phyloP scores from a whole-genome alignment of 2,888 invertebrate genomes.

The Epistrophe eligans region DNA sequence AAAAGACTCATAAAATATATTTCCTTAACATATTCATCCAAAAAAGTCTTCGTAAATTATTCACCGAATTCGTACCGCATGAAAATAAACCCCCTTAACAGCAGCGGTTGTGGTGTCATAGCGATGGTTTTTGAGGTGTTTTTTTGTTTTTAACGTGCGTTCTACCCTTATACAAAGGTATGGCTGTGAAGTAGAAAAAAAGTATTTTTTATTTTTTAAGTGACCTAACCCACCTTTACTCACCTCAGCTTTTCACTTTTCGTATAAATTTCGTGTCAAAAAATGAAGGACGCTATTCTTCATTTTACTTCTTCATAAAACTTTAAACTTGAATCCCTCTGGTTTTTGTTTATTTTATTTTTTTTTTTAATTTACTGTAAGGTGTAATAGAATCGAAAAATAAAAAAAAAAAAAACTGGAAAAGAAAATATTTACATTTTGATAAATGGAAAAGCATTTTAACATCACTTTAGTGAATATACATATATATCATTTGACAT shows the following conservation, averaged over 20 bases:
- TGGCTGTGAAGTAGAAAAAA: slow-evolving; percentile 11
- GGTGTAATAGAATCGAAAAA: neutral
- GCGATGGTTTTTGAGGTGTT: neutral
- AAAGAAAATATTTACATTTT: slow-evolving; percentile 21
- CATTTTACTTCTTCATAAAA: slow-evolving; percentile 18
- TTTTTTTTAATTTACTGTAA: slow-evolving; percentile 10
- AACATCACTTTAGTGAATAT: neutral
- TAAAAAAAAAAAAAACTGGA: neutral
- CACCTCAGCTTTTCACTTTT: slow-evolving; percentile 1
- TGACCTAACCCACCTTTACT: slow-evolving; percentile 16
- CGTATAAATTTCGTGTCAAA: slow-evolving; percentile 8
- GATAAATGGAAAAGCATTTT: slow-evolving; percentile 35
- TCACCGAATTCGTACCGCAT: slow-evolving; percentile 24
- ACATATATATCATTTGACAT: slow-evolving; percentile 20
- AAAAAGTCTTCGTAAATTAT: slow-evolving; percentile 32
- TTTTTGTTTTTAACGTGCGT: neutral
- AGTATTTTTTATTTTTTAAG: neutral
- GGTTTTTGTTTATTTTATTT: neutral
- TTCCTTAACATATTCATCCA: slow-evolving; percentile 40
- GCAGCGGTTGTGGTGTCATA: too few relatives aligned
- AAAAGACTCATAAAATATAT: slow-evolving; percentile 35
- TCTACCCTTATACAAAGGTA: neutral
- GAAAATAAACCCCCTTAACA: neutral
- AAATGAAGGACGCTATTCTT: slow-evolving; percentile 32
- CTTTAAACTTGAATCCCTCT: slow-evolving; percentile 22